phyloP scores from a whole-genome alignment of 2,113 vertebrate species.

The Eudyptes chrysolophus region DNA sequence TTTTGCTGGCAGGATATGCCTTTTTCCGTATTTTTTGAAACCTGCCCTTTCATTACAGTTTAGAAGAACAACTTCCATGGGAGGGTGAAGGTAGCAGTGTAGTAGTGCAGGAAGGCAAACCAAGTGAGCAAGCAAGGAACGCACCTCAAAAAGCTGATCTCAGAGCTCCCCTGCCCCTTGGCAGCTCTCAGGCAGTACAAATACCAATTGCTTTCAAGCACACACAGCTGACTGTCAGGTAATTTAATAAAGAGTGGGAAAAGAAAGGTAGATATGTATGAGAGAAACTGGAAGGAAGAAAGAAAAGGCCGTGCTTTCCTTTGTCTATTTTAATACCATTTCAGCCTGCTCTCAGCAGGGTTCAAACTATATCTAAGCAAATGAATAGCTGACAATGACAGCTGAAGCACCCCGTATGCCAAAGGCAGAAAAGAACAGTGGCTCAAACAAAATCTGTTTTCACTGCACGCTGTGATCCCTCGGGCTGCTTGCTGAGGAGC shows the following conservation, averaged over 20 bases:
- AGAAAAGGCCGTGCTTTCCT: too few species aligned
- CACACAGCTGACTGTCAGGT: too few species aligned
- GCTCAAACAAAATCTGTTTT: slow-evolving; percentile 1
- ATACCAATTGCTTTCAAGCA: too few species aligned
- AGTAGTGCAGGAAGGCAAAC: not conserved
- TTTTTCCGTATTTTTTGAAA: too few species aligned
- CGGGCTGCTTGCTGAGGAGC: not conserved
- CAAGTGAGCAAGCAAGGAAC: not conserved
- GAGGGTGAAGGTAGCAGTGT: not conserved
- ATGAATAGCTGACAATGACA: slow-evolving; percentile 12
- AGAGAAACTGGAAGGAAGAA: too few species aligned
- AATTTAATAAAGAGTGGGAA: too few species aligned
- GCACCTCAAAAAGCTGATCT: rapidly evolving
- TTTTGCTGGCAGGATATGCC: too few species aligned
- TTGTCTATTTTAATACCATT: not conserved
- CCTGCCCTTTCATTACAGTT: not conserved
- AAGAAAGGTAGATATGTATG: too few species aligned
- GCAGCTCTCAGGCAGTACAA: too few species aligned
- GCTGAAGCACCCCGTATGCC: not conserved
- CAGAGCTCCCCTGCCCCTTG: too few species aligned
- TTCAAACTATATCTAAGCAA: not conserved
- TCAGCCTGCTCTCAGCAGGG: not conserved
- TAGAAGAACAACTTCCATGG: not conserved
- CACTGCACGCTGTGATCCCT: not conserved
- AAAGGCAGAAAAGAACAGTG: not conserved